Evolutionary conservation across 2,797 vertebrate genomes (phyloP).

Genomic region (Limnodromus scolopaceus): DNA sequence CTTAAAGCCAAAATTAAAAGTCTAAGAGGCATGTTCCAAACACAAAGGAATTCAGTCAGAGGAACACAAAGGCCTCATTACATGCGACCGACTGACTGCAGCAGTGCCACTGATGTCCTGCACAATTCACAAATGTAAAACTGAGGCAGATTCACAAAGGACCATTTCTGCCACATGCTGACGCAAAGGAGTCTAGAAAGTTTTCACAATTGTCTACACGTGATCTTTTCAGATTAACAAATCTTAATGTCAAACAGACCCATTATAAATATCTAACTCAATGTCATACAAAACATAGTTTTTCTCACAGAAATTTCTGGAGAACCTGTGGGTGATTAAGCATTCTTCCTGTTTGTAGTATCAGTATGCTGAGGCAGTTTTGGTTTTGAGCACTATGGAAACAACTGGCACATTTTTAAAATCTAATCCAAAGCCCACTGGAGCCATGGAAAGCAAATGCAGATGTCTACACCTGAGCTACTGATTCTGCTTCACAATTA

Average conservation of each 20-base stretch:
- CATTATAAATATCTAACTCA: neutral
- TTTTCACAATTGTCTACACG: neutral
- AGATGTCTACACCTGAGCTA: neutral
- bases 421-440: neutral
- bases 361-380: neutral
- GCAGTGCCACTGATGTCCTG: neutral
- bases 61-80: neutral
- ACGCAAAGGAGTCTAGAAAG: neutral
- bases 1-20: neutral
- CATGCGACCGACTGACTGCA: neutral
- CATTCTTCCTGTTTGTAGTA: neutral
- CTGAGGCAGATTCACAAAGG: neutral
- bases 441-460: neutral
- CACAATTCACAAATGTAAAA: neutral
- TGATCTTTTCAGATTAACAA: neutral
- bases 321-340: neutral
- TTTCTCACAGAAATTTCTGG: neutral
- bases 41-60: neutral
- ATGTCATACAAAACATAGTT: rapidly evolving
- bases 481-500: neutral
- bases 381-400: neutral
- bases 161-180: neutral
- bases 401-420: neutral
- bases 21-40: neutral
- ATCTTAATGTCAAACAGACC: neutral